Conservation (phyloP, 2,797 vertebrate species). For the Brachymystax lenok region DNA sequence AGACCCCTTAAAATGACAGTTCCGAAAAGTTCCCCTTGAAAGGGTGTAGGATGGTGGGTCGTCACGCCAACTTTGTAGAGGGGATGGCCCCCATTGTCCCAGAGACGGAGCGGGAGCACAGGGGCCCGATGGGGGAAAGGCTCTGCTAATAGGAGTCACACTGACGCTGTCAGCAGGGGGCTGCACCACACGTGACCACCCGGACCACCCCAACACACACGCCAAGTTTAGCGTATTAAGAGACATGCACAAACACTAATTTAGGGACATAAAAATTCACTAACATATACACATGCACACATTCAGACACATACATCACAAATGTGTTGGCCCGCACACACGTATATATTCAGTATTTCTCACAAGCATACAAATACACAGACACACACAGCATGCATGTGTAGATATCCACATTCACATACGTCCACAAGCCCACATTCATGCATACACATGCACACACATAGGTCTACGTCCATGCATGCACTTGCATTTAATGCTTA, state of each 20-base stretch:
- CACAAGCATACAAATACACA: slow-evolving; percentile 58
- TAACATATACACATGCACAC: neutral
- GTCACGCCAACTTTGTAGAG: slow-evolving; percentile 77
- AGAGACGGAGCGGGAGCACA: slow-evolving; percentile 56
- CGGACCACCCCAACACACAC: slow-evolving; percentile 17
- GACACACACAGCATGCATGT: slow-evolving; percentile 30
- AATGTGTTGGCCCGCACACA: slow-evolving; percentile 57
- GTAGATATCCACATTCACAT: slow-evolving; percentile 38
- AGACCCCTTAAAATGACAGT: slow-evolving; percentile 49
- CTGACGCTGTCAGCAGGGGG: slow-evolving; percentile 71
- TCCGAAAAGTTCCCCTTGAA: slow-evolving; percentile 49
- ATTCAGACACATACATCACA: slow-evolving; percentile 7
- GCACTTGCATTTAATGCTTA: slow-evolving; percentile 6
- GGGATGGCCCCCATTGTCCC: slow-evolving; percentile 68
- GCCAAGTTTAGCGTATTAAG: neutral
- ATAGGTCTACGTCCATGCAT: slow-evolving; percentile 5
- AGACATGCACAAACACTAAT: slow-evolving; percentile 11
- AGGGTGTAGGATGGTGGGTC: slow-evolving; percentile 64
- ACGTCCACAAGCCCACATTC: slow-evolving; percentile 34
- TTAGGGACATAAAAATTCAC: neutral
- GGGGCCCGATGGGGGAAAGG: slow-evolving; percentile 61
- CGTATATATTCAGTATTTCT: slow-evolving; percentile 49
- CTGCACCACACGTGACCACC: slow-evolving; percentile 61
- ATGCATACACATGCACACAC: slow-evolving; percentile 18
- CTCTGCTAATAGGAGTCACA: slow-evolving; percentile 75